These are phyloP conservation scores for Drosophila maculinotata DNA, from an alignment of 2,888 invertebrate species.

Conservation along the genomic window DNA sequence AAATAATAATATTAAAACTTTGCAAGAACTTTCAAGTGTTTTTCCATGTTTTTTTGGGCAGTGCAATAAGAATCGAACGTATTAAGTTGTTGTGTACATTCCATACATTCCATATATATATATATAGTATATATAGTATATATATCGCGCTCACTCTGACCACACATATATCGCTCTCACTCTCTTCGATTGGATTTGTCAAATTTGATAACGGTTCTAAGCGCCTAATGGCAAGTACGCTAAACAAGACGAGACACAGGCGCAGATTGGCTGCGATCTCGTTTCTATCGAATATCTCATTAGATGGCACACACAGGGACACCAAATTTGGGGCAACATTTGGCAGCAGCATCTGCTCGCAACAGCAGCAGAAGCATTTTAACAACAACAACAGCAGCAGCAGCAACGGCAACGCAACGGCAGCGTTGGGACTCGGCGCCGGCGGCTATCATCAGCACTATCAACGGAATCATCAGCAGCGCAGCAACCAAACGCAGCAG, in stretches of 20 bases:
- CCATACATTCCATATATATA: constrained; percentile 6
- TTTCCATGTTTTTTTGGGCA: constrained; percentile 18
- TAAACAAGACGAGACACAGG: constrained; percentile 89
- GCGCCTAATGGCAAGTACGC: constrained; percentile 86
- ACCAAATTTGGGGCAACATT: constrained; percentile 87
- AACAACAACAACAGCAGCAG: constrained; percentile 42
- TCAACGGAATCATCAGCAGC: constrained; percentile 64
- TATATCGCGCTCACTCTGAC: background rate
- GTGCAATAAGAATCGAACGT: constrained; percentile 45
- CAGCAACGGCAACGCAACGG: constrained; percentile 63
- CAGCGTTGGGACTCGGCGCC: constrained; percentile 75
- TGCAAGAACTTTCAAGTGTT: constrained; percentile 15
- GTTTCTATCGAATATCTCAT: constrained; percentile 97
- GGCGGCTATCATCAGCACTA: constrained; percentile 76
- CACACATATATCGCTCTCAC: background rate
- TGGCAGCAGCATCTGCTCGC: constrained; percentile 83
- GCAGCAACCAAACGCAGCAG: constrained; percentile 55
- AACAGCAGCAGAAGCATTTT: constrained; percentile 56
- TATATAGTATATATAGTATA: background rate
- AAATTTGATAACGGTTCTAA: constrained; percentile 56
- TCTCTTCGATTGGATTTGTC: constrained; percentile 47
- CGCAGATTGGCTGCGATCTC: constrained; percentile 96
- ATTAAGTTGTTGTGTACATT: constrained; percentile 19
- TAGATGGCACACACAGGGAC: constrained; percentile 94
- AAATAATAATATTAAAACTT: constrained; percentile 5